A percentile compares a stretch with the other conserved stretches of the same genome.
phyloP scores from a whole-genome alignment of 1,140 invertebrate genomes.

The Gryllus bimaculatus region DNA sequence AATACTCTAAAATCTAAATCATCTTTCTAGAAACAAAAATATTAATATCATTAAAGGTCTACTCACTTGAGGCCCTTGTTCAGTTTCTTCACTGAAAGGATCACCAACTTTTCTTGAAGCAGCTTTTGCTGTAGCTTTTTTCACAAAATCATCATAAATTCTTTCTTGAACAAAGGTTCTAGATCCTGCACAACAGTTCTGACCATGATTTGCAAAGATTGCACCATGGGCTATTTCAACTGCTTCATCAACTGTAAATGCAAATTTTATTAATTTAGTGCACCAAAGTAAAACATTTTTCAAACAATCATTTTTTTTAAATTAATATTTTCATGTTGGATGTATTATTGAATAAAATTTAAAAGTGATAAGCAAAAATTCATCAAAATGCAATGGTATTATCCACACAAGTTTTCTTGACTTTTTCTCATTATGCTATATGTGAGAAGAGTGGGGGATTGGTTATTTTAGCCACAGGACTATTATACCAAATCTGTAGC shows the following conservation, averaged over 20 bases:
- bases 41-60: too few relatives aligned
- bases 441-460: too few relatives aligned
- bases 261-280: neutral
- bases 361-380: too few relatives aligned
- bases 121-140: constrained; percentile 56
- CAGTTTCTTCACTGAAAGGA: constrained; percentile 55
- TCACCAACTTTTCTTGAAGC: constrained; percentile 64
- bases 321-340: too few relatives aligned
- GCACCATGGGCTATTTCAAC: constrained; percentile 65
- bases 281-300: neutral
- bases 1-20: too few relatives aligned
- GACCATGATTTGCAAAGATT: constrained; percentile 80
- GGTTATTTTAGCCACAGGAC: too few relatives aligned
- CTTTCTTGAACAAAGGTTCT: constrained; percentile 77
- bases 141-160: constrained; percentile 84
- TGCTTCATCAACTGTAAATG: constrained; percentile 61
- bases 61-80: constrained; percentile 72
- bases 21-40: too few relatives aligned
- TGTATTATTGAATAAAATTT: too few relatives aligned
- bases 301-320: neutral
- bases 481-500: too few relatives aligned
- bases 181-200: constrained; percentile 86
- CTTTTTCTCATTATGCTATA: too few relatives aligned
- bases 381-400: too few relatives aligned
- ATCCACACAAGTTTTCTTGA: too few relatives aligned